phyloP scores from a whole-genome alignment of 2,113 vertebrate species.

The Carassius carassius region DNA sequence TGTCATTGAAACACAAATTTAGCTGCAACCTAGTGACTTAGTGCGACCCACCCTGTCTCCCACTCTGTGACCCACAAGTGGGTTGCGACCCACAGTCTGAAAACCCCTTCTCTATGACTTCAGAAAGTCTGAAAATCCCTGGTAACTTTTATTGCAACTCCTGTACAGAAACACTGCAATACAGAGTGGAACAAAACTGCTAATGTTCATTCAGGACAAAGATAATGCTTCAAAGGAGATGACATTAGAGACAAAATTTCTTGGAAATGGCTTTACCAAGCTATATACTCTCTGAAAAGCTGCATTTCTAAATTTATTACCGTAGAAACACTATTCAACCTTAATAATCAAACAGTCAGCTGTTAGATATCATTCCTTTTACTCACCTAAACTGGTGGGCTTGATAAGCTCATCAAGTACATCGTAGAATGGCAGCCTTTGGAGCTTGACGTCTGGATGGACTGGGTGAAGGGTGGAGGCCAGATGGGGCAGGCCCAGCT shows the following conservation, averaged over 20 bases:
- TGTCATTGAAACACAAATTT: no score
- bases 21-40: no score
- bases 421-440: constrained; percentile 98
- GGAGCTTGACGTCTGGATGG: constrained; percentile 97
- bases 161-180: background rate
- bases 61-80: no score
- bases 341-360: background rate
- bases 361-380: background rate
- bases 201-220: background rate
- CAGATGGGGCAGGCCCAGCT: constrained; percentile 95
- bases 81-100: no score
- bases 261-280: background rate
- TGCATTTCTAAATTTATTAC: background rate
- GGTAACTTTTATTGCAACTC: background rate
- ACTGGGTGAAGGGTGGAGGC: constrained; percentile 93
- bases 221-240: background rate
- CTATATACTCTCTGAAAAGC: background rate
- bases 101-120: no score
- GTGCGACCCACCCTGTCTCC: no score
- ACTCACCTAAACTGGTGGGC: constrained; percentile 94
- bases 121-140: background rate
- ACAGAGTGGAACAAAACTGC: background rate
- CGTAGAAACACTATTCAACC: background rate
- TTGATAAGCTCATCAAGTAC: constrained; percentile 98
- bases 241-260: background rate